A percentile compares a stretch with the other conserved stretches of the same genome.
phyloP scores from a whole-genome alignment of 2,113 vertebrate genomes.

The Vicugna pacos region DNA sequence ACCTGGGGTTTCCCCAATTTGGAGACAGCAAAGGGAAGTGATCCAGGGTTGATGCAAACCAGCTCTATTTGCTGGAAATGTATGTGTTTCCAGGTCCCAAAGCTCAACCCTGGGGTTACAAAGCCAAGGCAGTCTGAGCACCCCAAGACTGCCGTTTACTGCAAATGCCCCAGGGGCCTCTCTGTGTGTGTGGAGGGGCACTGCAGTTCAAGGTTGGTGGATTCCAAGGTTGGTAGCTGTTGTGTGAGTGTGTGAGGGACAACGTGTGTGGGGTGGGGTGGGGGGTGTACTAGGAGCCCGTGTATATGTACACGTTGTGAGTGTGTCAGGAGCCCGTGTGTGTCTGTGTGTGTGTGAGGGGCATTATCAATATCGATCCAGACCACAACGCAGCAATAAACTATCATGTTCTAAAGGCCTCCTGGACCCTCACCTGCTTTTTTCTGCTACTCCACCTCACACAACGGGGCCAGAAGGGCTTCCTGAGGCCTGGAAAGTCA shows the following conservation, averaged over 20 bases:
- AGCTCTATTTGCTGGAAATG: background rate
- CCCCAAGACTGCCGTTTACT: accelerated
- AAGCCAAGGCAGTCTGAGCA: background rate
- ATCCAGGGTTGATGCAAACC: background rate
- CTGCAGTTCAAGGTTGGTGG: accelerated
- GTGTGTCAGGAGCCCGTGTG: background rate
- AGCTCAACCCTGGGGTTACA: background rate
- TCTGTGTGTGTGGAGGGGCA: too few relatives aligned
- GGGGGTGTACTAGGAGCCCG: background rate
- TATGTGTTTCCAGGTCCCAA: background rate
- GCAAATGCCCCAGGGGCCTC: accelerated
- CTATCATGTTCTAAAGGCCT: background rate
- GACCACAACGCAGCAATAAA: background rate
- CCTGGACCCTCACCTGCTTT: background rate
- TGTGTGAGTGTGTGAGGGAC: background rate
- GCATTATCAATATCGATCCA: background rate
- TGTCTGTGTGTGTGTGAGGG: too few relatives aligned
- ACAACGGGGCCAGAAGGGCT: accelerated
- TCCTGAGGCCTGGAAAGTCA: too few relatives aligned
- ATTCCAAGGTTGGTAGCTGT: background rate
- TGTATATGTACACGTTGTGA: background rate
- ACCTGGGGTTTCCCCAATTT: background rate
- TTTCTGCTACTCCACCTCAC: background rate
- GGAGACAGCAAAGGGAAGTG: background rate
- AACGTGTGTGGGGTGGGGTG: too few relatives aligned